These are phyloP conservation scores for Scaeva pyrastri DNA, from an alignment of 2,888 invertebrate genomes.

Conservation along the genomic window DNA sequence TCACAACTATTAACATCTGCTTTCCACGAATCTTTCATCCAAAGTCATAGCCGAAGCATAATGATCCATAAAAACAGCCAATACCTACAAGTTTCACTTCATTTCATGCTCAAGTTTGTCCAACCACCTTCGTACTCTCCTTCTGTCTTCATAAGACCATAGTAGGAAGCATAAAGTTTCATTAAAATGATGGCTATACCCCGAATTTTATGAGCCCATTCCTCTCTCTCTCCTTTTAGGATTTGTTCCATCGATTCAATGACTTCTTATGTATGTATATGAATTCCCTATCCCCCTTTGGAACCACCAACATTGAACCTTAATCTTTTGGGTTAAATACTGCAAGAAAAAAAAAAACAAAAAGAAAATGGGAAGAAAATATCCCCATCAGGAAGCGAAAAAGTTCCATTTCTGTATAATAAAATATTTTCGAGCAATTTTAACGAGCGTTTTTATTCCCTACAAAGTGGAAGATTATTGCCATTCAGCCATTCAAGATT, in stretches of 20 bases:
- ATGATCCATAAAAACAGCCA: slow-evolving; percentile 41
- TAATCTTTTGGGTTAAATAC: slow-evolving; percentile 35
- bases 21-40: slow-evolving; percentile 20
- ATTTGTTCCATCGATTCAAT: not conserved
- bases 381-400: not conserved
- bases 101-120: slow-evolving; percentile 30
- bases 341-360: not conserved
- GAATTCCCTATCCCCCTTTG: not conserved
- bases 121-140: no score
- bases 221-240: not conserved
- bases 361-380: no score
- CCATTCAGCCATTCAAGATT: not conserved
- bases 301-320: not conserved
- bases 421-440: slow-evolving; percentile 49
- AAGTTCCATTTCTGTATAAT: slow-evolving; percentile 47
- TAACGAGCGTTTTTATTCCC: slow-evolving; percentile 41
- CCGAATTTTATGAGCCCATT: slow-evolving; percentile 1
- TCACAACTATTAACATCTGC: slow-evolving; percentile 40
- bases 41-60: slow-evolving; percentile 3
- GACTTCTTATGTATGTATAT: not conserved
- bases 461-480: slow-evolving; percentile 42
- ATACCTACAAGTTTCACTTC: slow-evolving; percentile 51
- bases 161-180: slow-evolving; percentile 2
- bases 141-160: no score
- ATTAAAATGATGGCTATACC: slow-evolving; percentile 24